Percentiles rank a stretch among this genome's conserved stretches.
phyloP scores from a whole-genome alignment of 2,113 vertebrate genomes.

The Calyptommatus sinebrachiatus region DNA sequence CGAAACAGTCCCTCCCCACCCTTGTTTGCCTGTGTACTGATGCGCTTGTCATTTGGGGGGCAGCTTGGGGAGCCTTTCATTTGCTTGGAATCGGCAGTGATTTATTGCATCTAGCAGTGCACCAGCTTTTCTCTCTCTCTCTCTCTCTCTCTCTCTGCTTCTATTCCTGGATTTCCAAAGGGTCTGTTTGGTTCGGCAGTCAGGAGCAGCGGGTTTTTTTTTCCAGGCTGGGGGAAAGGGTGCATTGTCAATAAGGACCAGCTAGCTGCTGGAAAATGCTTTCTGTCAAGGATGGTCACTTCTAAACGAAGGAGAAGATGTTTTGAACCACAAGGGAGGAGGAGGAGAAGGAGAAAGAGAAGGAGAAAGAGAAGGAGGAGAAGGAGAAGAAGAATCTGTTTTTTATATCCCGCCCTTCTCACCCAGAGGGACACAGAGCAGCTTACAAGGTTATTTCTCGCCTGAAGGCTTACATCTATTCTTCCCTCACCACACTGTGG shows the following conservation, averaged over 20 bases:
- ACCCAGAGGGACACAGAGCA: too few species aligned
- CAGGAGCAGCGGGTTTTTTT: neutral
- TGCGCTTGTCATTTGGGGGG: neutral
- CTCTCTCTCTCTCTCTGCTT: neutral
- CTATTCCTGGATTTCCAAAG: neutral
- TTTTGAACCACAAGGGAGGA: neutral
- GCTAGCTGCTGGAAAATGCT: too few species aligned
- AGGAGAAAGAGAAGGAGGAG: too few species aligned
- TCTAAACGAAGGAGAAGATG: neutral
- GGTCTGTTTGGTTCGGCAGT: neutral
- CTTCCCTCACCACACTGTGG: too few species aligned
- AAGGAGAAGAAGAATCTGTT: too few species aligned
- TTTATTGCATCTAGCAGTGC: neutral
- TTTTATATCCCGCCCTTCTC: too few species aligned
- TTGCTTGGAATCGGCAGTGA: neutral
- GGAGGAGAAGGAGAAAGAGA: too few species aligned
- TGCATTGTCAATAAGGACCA: neutral
- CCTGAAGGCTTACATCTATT: too few species aligned
- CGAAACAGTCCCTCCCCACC: neutral
- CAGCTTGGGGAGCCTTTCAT: slow-evolving; percentile 21
- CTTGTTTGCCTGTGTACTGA: slow-evolving; percentile 23
- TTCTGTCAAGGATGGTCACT: neutral
- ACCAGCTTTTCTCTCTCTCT: slow-evolving; percentile 20
- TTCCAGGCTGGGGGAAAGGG: neutral
- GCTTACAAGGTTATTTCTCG: too few species aligned